Base-by-base conservation (phyloP, 2,888 invertebrate species). In the Timandra comae region DNA sequence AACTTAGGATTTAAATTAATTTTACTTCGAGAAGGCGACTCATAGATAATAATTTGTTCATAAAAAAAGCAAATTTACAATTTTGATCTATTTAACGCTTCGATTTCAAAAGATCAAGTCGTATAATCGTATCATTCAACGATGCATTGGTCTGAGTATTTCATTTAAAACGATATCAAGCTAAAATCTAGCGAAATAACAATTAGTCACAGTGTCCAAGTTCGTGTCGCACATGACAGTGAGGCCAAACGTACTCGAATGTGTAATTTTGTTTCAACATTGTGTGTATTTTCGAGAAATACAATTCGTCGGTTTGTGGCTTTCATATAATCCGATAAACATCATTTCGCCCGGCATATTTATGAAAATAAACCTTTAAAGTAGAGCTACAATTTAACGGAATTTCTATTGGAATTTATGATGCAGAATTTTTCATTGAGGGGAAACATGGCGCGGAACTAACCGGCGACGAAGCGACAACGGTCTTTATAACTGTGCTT, bases 401-500 rank as follows among this genome's bases (percentile, higher is more conserved):
- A 24, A 4, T 11, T 11, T 8, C 11, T 24, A 24, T 24, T 24
- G 6, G 11, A 29, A 33, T 21, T 30, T 36, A 20, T 23, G 12
- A 24, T 19, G 12, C 26, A 36, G 13, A 40, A 31, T 39, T 24
- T 32, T 27, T 33, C 29, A 30, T 39, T 30, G 27, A 20, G 21
- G 24, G 21, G 19, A 33, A 36, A 11, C 26, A 27, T 33, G 10
- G 24, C 29, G 10, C n/a, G 19, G 12, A 24, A 5, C n/a, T 13
- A 22, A 19, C 22, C 29, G 22, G 25, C 21, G 30, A 26, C 6
- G 19, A 10, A 11, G 34, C 38, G 29, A 40, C 41, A 30, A 35
- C 38, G 26, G 34, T 25, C 27, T 6, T 30, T 33, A n/a, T 44
- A 44, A 48, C 38, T 29, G 35, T 41, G 20, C 45, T 29, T 34